phyloP scores from a whole-genome alignment of 2,888 invertebrate species.

The Cecidostiba fungosa region DNA sequence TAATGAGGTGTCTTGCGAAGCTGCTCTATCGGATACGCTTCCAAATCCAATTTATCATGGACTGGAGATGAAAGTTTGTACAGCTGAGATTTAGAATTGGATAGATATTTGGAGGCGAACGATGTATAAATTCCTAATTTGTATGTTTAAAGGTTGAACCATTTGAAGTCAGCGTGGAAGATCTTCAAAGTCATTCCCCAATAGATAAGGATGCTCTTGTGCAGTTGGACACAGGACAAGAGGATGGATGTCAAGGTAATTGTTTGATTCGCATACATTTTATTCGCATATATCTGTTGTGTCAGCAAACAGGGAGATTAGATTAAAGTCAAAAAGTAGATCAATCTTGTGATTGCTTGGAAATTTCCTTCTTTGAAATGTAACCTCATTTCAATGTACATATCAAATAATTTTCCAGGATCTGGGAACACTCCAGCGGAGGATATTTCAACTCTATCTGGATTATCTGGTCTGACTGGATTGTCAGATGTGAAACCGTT shows the following conservation, averaged over 20 bases:
- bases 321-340: neutral
- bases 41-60: slow-evolving; percentile 72
- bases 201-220: slow-evolving; percentile 70
- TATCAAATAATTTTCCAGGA: slow-evolving; percentile 70
- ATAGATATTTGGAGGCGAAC: neutral
- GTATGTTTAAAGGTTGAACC: slow-evolving; percentile 68
- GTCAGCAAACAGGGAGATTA: neutral
- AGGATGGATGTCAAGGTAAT: slow-evolving; percentile 71
- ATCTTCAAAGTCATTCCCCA: slow-evolving; percentile 69
- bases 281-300: neutral
- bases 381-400: neutral
- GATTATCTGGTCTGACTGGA: slow-evolving; percentile 74
- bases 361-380: neutral
- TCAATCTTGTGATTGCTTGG: neutral
- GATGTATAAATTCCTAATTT: slow-evolving; percentile 18
- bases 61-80: slow-evolving; percentile 69
- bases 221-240: slow-evolving; percentile 72
- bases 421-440: slow-evolving; percentile 75
- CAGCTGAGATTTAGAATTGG: neutral
- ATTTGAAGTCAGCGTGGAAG: slow-evolving; percentile 72
- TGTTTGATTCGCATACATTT: neutral
- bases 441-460: slow-evolving; percentile 76
- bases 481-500: slow-evolving; percentile 75
- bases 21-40: slow-evolving; percentile 66
- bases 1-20: slow-evolving; percentile 70